A percentile compares a stretch with the other conserved stretches of the same genome.
These are phyloP conservation scores for Drosophila virilis DNA, from an alignment of 1,140 invertebrate species.

Conservation along the genomic window DNA sequence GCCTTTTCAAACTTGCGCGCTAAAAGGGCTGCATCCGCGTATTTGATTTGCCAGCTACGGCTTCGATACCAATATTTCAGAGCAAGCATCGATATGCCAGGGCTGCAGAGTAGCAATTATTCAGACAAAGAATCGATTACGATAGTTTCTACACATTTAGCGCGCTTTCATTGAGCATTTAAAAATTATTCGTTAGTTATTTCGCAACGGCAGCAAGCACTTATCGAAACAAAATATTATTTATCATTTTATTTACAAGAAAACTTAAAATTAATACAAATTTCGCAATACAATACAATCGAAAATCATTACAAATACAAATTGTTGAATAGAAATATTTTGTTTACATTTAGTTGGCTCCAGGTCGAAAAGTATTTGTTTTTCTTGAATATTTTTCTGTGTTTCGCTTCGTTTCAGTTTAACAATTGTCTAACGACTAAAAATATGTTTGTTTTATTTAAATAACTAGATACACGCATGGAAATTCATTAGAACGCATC, in stretches of 20 bases:
- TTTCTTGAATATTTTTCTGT: conserved; percentile 1
- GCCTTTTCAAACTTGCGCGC: background rate
- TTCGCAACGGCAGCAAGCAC: too few species aligned
- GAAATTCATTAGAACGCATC: conserved; percentile 78
- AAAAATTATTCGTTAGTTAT: too few species aligned
- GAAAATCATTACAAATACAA: conserved; percentile 52
- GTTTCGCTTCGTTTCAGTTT: conserved; percentile 58
- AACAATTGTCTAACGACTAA: conserved; percentile 84
- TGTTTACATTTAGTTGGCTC: conserved; percentile 41
- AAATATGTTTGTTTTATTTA: conserved; percentile 79
- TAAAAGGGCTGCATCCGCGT: background rate
- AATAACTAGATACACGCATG: conserved; percentile 84
- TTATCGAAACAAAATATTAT: conserved; percentile 35
- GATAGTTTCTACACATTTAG: background rate
- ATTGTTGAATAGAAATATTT: conserved; percentile 47
- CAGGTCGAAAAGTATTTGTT: conserved; percentile 30
- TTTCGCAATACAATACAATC: conserved; percentile 59
- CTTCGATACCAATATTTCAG: background rate
- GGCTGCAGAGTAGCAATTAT: background rate
- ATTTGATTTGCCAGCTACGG: background rate
- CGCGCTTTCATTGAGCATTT: background rate
- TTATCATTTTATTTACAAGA: conserved; percentile 79
- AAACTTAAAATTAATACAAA: conserved; percentile 69
- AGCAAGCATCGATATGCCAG: background rate
- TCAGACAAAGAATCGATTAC: conserved; percentile 5